Evolutionary conservation across 2,113 vertebrate species (phyloP), one percentile per base, ranked within the genome.

Genomic region (Andinoacara biseriatus): DNA sequence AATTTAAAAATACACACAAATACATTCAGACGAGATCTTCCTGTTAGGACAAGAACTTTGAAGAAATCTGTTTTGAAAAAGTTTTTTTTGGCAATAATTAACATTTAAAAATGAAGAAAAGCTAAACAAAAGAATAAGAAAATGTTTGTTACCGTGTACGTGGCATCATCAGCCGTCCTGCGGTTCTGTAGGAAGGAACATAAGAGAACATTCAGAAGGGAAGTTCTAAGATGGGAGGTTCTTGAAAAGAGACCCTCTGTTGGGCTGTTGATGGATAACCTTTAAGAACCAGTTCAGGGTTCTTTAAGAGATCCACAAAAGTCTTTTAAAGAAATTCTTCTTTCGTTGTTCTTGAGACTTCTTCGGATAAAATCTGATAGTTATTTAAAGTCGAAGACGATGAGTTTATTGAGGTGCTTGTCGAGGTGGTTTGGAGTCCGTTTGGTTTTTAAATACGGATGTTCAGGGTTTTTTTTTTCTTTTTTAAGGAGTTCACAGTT

Each of bases 81-180:
- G 46, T 72, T n/a, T 22, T 26, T 26, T 26, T 15, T 54, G 7
- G 4, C 29, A 65, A 22, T 5, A 11, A 11, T 8, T 20, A 31
- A n/a, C n/a, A 13, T 63, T 1, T 38, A 13, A 6, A 4, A 10
- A 26, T 3, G 10, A 33, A 13, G 26, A 26, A 33, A 56, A 11
- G 17, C 15, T 22, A 57, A 57, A 11, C n/a, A 13, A n/a, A 65
- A 65, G 5, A 49, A 7, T 6, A 33, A 33, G 7, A 33, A 31
- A 33, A 31, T 31, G 5, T 7, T 18, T 38, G 15, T 82, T 86
- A 93, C 91, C 69, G 86, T 91, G 81, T 93, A 92, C 0, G 62
- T 86, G 14, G 20, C 0, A 1, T 94, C 79, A 0, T 85, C 83
- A 1, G 0, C 1, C 18, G 0, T 2, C 54, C 59, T 31, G 31